Evolutionary conservation across 2,888 invertebrate genomes (phyloP).

Genomic region (Microplitis manilae): DNA sequence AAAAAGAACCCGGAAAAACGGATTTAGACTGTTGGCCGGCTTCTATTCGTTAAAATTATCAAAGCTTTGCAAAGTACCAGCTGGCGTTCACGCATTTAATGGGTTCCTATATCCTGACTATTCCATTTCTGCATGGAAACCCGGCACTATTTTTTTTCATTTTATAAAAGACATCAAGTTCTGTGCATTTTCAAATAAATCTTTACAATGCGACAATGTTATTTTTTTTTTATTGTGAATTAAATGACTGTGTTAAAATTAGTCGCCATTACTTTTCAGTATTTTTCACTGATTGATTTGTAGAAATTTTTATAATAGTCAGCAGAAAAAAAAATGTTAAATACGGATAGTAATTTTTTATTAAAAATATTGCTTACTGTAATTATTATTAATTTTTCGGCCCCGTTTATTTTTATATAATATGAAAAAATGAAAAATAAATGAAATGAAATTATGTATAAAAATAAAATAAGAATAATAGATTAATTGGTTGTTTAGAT

Average conservation of each 20-base stretch:
- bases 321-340: too few species aligned
- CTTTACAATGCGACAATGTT: neutral
- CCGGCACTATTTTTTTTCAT: neutral
- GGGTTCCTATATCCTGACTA: neutral
- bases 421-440: too few species aligned
- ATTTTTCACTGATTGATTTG: too few species aligned
- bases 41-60: constrained; percentile 12
- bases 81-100: constrained; percentile 3
- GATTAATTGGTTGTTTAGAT: neutral
- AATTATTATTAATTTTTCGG: too few species aligned
- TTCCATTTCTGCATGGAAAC: neutral
- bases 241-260: too few species aligned
- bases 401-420: too few species aligned
- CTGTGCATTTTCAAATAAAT: neutral
- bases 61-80: constrained; percentile 7
- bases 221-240: neutral
- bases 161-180: neutral
- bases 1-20: constrained; percentile 3
- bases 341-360: too few species aligned
- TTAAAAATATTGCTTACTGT: too few species aligned
- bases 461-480: neutral
- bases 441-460: too few species aligned
- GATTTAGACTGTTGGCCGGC: constrained; percentile 17
- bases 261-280: too few species aligned
- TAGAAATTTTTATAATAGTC: too few species aligned